Conservation (phyloP, 2,113 vertebrate genomes). For the Motacilla tschutschensis region DNA sequence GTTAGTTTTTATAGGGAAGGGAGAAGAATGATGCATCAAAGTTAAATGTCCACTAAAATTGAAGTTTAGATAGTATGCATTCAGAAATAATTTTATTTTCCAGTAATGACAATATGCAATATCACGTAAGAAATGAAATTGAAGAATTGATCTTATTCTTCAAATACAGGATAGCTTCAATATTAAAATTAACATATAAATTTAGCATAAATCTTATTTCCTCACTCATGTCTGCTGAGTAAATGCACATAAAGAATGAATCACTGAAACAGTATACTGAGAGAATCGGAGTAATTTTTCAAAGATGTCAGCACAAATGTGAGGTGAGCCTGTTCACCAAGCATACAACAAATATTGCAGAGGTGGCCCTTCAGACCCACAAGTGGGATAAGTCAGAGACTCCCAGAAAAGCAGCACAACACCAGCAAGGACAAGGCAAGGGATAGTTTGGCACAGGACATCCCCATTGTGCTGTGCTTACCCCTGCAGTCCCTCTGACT, state of each 20-base stretch:
- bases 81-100: conserved; percentile 71
- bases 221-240: conserved; percentile 58
- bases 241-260: conserved; percentile 74
- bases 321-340: conserved; percentile 56
- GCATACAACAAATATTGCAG: conserved; percentile 59
- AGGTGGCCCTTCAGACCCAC: not conserved
- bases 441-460: not conserved
- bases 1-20: conserved; percentile 3
- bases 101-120: conserved; percentile 67
- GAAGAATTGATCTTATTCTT: conserved; percentile 76
- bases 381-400: not conserved
- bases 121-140: conserved; percentile 75
- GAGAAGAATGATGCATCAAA: conserved; percentile 31
- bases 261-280: conserved; percentile 68
- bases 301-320: conserved; percentile 56
- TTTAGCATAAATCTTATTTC: conserved; percentile 77
- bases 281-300: conserved; percentile 71
- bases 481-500: fast-evolving
- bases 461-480: not conserved
- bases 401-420: not conserved
- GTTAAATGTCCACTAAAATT: conserved; percentile 59
- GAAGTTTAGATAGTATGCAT: conserved; percentile 66
- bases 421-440: not conserved
- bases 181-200: conserved; percentile 84
- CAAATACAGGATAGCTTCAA: conserved; percentile 73